Evolutionary conservation across 2,888 invertebrate species (phyloP), one percentile per base, ranked within the genome.

Genomic region (Brachyopa scutellaris): DNA sequence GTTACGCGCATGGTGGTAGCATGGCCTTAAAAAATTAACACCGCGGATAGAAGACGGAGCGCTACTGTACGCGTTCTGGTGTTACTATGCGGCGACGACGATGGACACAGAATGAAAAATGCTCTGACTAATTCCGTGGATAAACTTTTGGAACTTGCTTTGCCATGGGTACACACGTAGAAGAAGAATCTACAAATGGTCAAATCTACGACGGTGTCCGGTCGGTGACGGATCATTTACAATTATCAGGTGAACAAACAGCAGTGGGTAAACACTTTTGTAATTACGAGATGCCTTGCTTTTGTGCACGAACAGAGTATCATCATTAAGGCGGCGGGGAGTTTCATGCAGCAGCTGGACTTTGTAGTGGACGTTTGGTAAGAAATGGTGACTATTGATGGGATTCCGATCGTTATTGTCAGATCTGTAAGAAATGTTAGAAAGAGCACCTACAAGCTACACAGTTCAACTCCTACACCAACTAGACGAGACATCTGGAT

Each of bases 1-100:
- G 82, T 82, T 82, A 77, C 82, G 77, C 70, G 82, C 70, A 82
- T 72, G 82, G 70, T 77, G 69, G 82, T 72, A 72, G 82, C 82
- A 72, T 82, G 82, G 66, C 77, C 72, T 77, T 77, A 82, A 82
- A 36, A 82, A 82, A 82, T 77, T 77, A 77, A 77, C 82, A 82
- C 77, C 38, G 64, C 19, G 31, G 64, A 72, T 33, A 29, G 31
- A 62, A 36, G 33, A 3, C 40, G 45, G 19, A 42, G 55, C 26
- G 64, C 80, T 70, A 76, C 73, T 79, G 78, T 78, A 72, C 33
- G 36, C 29, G 53, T 8, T n/a, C 3, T 11, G 38, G 47, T 55
- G 45, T 53, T 47, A 26, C 36, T 42, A 29, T 36, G 31, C 47
- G 33, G 21, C 47, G 67, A 69, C 64, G 70, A 66, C 76, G 69